Conservation (phyloP, 1,140 invertebrate species). For the Bombus consobrinus region DNA sequence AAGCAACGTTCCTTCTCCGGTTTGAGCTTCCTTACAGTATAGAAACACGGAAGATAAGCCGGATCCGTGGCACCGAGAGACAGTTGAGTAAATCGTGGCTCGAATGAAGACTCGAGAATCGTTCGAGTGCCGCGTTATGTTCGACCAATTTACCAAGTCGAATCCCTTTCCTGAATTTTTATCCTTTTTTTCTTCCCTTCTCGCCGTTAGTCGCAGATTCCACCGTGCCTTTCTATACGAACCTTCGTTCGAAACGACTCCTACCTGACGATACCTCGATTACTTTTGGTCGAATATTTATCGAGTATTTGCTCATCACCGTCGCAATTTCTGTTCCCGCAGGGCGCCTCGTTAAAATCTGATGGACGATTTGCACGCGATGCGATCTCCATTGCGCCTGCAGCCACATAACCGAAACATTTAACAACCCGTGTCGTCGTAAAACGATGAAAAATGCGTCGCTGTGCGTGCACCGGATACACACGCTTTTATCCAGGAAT, state of each 20-base stretch:
- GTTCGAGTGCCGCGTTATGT: constrained; percentile 29
- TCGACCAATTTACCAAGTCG: constrained; percentile 22
- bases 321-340: constrained; percentile 7
- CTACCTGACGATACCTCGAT: not conserved
- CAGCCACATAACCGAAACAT: not conserved
- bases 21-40: constrained; percentile 30
- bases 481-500: not conserved
- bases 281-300: not conserved
- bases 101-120: constrained; percentile 6
- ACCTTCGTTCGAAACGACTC: not conserved
- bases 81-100: constrained; percentile 24
- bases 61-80: not conserved
- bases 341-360: constrained; percentile 33
- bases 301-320: not conserved
- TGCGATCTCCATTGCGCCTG: not conserved
- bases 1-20: constrained; percentile 32
- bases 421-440: constrained; percentile 26
- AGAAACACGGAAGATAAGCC: constrained; percentile 51
- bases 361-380: constrained; percentile 28
- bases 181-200: not conserved
- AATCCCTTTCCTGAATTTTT: not conserved
- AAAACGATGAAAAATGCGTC: constrained; percentile 7
- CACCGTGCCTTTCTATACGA: not conserved
- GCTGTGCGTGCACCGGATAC: not conserved
- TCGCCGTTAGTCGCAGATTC: not conserved